These are phyloP conservation scores for Calosoma granatense DNA, from an alignment of 1,140 invertebrate species.

Conservation along the genomic window DNA sequence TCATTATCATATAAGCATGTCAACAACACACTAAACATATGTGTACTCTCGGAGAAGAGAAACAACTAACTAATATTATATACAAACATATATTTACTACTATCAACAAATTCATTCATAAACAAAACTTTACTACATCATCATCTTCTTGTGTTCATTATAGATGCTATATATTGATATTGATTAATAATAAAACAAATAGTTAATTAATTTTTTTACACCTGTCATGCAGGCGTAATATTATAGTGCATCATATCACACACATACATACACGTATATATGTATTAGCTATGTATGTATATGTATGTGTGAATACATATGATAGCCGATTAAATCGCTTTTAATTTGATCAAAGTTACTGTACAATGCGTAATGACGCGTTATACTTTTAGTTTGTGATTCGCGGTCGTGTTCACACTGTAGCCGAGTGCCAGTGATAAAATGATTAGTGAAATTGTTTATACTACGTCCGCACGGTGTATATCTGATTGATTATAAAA, in stretches of 20 bases:
- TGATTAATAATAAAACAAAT: no score
- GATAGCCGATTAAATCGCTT: conserved; percentile 1
- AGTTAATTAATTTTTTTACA: not conserved
- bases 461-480: not conserved
- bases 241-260: not conserved
- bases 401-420: not conserved
- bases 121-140: no score
- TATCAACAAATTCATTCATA: no score
- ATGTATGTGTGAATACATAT: not conserved
- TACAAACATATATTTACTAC: no score
- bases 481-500: conserved; percentile 3
- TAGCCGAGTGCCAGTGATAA: not conserved
- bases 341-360: conserved; percentile 6
- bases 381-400: conserved; percentile 3
- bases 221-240: not conserved
- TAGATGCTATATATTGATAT: no score
- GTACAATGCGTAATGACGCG: not conserved
- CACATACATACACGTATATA: not conserved
- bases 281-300: not conserved
- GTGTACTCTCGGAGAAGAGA: no score
- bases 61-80: no score
- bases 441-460: not conserved
- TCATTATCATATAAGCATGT: no score
- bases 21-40: no score
- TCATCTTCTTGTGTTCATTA: no score